Evolutionary conservation across 2,888 invertebrate genomes (phyloP).

Genomic region (Hartigia nigra): DNA sequence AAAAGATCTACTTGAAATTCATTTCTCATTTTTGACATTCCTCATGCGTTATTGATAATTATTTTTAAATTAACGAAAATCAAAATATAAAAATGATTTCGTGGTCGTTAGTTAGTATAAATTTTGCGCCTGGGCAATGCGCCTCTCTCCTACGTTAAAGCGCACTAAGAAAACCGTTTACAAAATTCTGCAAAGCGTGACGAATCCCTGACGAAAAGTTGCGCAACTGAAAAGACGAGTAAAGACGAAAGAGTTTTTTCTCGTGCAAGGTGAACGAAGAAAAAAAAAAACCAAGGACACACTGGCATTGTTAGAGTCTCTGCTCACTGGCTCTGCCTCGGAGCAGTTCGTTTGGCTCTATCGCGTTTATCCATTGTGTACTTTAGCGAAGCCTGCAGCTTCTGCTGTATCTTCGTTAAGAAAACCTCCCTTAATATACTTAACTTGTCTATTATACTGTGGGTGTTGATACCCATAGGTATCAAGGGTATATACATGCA

Average conservation of each 20-base stretch:
- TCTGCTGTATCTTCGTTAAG: not conserved
- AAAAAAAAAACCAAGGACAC: not conserved
- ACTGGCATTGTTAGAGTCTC: not conserved
- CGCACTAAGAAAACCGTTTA: not conserved
- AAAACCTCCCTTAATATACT: not conserved
- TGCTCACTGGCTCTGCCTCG: constrained; percentile 8
- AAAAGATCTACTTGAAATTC: too few relatives aligned
- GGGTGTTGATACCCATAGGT: too few relatives aligned
- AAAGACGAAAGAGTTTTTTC: not conserved
- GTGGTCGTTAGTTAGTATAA: not conserved
- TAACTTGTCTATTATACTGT: not conserved
- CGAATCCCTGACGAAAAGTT: not conserved
- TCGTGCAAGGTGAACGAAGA: not conserved
- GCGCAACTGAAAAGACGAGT: not conserved
- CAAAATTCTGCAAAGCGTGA: not conserved
- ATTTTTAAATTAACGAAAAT: not conserved
- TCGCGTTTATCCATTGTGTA: constrained; percentile 10
- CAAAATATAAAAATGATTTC: not conserved
- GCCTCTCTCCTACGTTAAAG: not conserved
- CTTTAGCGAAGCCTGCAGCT: not conserved
- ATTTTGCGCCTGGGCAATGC: too few relatives aligned
- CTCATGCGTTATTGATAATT: too few relatives aligned
- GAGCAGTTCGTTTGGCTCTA: constrained; percentile 1
- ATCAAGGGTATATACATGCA: too few relatives aligned
- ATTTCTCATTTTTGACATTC: too few relatives aligned